Percentiles rank a stretch among this genome's conserved stretches.
Conservation (phyloP, 2,888 invertebrate species). For the Allophyes oxyacanthae region DNA sequence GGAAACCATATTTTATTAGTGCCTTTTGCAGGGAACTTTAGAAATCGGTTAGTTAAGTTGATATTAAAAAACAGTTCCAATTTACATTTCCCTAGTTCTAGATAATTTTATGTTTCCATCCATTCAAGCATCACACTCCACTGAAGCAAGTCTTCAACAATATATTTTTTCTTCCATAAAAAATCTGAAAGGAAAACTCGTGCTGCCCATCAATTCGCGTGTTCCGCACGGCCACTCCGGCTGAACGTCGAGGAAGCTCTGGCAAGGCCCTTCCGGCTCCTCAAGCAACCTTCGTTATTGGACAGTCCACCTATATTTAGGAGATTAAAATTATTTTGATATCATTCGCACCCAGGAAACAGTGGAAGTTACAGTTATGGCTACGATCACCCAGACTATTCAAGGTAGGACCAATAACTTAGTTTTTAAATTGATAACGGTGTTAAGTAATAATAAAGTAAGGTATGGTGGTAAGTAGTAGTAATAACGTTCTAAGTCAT, state of each 20-base stretch:
- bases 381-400: conserved; percentile 72
- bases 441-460: too few species aligned
- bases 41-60: too few species aligned
- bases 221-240: conserved; percentile 71
- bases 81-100: conserved; percentile 2
- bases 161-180: conserved; percentile 24
- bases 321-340: conserved; percentile 73
- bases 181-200: conserved; percentile 48
- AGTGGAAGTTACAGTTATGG: conserved; percentile 64
- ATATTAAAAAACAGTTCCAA: too few species aligned
- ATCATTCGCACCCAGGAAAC: conserved; percentile 68
- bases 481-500: too few species aligned
- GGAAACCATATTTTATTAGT: too few species aligned
- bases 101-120: conserved; percentile 7
- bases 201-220: conserved; percentile 18
- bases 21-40: too few species aligned
- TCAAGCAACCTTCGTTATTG: conserved; percentile 58
- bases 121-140: conserved; percentile 24
- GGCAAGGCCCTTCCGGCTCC: conserved; percentile 64
- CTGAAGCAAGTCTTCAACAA: conserved; percentile 39
- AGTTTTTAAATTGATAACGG: too few species aligned
- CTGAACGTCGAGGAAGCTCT: conserved; percentile 58
- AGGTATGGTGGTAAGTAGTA: too few species aligned
- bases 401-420: conserved; percentile 61
- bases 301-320: conserved; percentile 74